Evolutionary conservation across 2,113 vertebrate species (phyloP).

Genomic region (Archocentrus centrarchus): DNA sequence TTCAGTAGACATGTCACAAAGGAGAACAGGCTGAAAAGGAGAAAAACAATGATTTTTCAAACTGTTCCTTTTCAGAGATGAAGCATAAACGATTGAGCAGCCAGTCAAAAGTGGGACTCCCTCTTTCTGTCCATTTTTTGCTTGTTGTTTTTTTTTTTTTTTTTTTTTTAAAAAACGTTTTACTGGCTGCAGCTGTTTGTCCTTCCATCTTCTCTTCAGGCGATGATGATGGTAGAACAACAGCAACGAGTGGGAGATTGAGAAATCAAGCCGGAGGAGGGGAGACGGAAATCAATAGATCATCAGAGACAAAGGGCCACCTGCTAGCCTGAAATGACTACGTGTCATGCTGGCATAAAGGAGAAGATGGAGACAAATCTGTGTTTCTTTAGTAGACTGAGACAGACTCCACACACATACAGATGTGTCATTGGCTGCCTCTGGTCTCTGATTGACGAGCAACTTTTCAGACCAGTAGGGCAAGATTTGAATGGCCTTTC

Average conservation of each 20-base stretch:
- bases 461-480: slow-evolving; percentile 36
- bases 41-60: neutral
- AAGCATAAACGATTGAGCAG: neutral
- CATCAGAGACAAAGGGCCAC: slow-evolving; percentile 71
- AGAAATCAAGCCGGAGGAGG: slow-evolving; percentile 51
- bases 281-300: slow-evolving; percentile 70
- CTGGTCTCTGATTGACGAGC: slow-evolving; percentile 32
- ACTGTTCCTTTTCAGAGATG: neutral
- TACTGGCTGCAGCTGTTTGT: slow-evolving; percentile 42
- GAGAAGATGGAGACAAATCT: slow-evolving; percentile 57
- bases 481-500: slow-evolving; percentile 37
- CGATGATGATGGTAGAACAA: slow-evolving; percentile 45
- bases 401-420: slow-evolving; percentile 37
- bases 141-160: too few species aligned
- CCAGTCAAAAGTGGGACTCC: neutral
- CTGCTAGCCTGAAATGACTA: slow-evolving; percentile 70
- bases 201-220: slow-evolving; percentile 36
- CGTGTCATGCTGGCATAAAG: slow-evolving; percentile 54
- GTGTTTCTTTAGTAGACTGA: slow-evolving; percentile 40
- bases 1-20: neutral
- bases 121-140: neutral
- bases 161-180: neutral
- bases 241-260: slow-evolving; percentile 43
- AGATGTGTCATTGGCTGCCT: slow-evolving; percentile 34
- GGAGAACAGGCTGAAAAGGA: neutral